Evolutionary conservation across 1,140 invertebrate species (phyloP), one percentile per base, ranked within the genome.

Genomic region (Asbolus verrucosus): DNA sequence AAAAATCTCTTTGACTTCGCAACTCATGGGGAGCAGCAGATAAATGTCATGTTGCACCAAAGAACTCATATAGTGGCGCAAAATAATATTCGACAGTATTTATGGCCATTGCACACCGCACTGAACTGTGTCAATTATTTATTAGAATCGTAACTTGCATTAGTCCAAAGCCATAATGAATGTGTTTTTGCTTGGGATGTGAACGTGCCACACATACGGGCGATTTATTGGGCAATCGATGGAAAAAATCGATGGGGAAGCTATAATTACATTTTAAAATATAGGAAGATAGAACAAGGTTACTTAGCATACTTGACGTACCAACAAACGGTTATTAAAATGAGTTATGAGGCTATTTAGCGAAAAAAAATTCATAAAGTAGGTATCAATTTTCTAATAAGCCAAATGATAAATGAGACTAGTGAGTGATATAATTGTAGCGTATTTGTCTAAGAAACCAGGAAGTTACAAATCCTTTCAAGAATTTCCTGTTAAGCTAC

Each of bases 341-440:
- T 63, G 61, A 63, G 21, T 41, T 63, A 63, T 63, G 61, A 21
- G 15, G 5, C 33, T 19, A 39, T 18, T 63, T 63, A 41, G 61
- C 6, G 11, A 1, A 21, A 63, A 63, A 27, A 41, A 63, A n/a
- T n/a, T 38, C 13, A 63, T 41, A 27, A 63, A 19, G 33, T 38
- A 39, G n/a, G 33, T 63, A 39, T 62, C 30, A 62, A 24, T 63
- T 41, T 63, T 63, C 61, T 13, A 63, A 63, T 63, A 39, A 63
- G 41, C 21, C 27, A 38, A 39, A 39, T 41, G 15, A 63, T 39
- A 63, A 63, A 63, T 41, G 60, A 38, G 18, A 3, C 31, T 2
- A 15, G 16, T 19, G 18, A 63, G 33, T 63, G 61, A 39, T 63
- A 62, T 62, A 63, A 63, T 63, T 62, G 36, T 36, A 36, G 11